Evolutionary conservation across 2,888 invertebrate genomes (phyloP).

Genomic region (Halocaridina rubra): DNA sequence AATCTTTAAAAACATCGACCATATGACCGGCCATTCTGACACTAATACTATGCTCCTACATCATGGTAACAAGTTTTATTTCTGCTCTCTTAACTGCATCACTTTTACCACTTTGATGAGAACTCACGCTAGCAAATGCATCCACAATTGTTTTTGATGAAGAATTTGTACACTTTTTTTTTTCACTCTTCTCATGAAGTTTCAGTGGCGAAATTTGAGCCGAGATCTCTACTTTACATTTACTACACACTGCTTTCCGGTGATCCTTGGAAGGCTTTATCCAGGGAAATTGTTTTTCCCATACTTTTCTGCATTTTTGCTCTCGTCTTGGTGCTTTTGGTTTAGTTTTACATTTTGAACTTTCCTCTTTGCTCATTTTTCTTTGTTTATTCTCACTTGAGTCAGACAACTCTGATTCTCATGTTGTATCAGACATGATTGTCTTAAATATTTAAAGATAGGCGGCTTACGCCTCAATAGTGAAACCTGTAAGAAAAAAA

Average conservation of each 20-base stretch:
- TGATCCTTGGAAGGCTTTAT: not conserved
- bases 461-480: too few species aligned
- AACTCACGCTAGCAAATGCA: not conserved
- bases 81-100: slow-evolving; percentile 17
- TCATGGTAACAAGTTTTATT: slow-evolving; percentile 1
- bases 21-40: slow-evolving; percentile 7
- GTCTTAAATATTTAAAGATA: too few species aligned
- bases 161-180: not conserved
- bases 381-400: not conserved
- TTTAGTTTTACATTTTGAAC: too few species aligned
- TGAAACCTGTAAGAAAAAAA: too few species aligned
- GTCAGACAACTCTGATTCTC: not conserved
- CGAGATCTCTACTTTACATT: slow-evolving; percentile 3
- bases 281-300: not conserved
- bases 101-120: not conserved
- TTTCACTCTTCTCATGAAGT: slow-evolving; percentile 15
- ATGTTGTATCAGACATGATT: too few species aligned
- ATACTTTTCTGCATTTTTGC: not conserved
- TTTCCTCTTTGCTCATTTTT: not conserved
- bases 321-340: not conserved
- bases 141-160: not conserved
- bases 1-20: slow-evolving; percentile 18
- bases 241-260: not conserved
- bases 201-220: slow-evolving; percentile 5
- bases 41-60: slow-evolving; percentile 22